Percentiles rank a stretch among this genome's conserved stretches.
These are phyloP conservation scores for Hemistola chrysoprasaria DNA, from an alignment of 2,888 invertebrate genomes.

Conservation along the genomic window DNA sequence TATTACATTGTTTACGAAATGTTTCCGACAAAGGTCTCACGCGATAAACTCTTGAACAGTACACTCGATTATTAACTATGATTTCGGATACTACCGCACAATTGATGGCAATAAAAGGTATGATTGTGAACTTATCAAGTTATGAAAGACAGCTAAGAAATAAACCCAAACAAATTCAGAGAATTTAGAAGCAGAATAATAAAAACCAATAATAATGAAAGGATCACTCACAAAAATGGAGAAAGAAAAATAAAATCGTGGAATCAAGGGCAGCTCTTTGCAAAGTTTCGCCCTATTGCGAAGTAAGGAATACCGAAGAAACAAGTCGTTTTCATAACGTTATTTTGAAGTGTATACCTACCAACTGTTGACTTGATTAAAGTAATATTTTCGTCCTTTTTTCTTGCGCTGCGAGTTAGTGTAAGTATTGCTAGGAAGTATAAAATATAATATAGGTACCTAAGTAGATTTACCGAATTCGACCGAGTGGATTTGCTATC, in stretches of 20 bases:
- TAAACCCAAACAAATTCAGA: conserved; percentile 20
- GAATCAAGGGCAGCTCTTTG: conserved; percentile 22
- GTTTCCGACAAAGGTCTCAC: conserved; percentile 13
- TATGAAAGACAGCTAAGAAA: too few relatives aligned
- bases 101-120: conserved; percentile 16
- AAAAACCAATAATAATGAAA: conserved; percentile 31
- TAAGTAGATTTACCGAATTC: too few relatives aligned
- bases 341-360: conserved; percentile 13
- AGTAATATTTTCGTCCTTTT: conserved; percentile 6
- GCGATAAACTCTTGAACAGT: conserved; percentile 17
- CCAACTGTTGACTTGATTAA: conserved; percentile 17
- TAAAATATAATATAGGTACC: too few relatives aligned
- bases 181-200: conserved; percentile 22
- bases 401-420: too few relatives aligned
- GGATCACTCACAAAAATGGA: conserved; percentile 25
- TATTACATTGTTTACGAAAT: conserved; percentile 32
- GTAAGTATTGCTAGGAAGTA: too few relatives aligned
- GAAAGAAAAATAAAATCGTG: conserved; percentile 30
- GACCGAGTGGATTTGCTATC: conserved; percentile 25
- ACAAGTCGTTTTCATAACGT: conserved; percentile 22
- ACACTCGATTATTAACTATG: conserved; percentile 4
- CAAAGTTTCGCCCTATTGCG: conserved; percentile 21
- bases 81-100: background rate
- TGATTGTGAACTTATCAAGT: background rate
- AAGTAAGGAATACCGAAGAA: conserved; percentile 20